A percentile compares a stretch with the other conserved stretches of the same genome.
Evolutionary conservation across 2,113 vertebrate genomes (phyloP).

Genomic region (Rhea pennata): DNA sequence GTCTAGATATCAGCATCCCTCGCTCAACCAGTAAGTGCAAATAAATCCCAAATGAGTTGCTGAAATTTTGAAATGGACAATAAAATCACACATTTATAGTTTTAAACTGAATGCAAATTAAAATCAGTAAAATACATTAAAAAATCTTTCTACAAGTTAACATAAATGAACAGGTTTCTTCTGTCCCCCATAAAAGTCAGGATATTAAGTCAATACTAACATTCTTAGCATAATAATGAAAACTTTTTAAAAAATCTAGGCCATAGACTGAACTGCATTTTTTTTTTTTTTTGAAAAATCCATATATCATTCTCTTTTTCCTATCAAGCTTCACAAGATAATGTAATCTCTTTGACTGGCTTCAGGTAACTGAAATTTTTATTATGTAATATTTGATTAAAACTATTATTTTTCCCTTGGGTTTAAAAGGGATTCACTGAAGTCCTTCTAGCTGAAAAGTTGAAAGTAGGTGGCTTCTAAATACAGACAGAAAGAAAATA

Average conservation of each 20-base stretch:
- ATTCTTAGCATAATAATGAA: neutral
- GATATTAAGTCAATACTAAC: neutral
- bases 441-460: fast-evolving
- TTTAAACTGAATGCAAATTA: neutral
- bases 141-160: neutral
- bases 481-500: fast-evolving
- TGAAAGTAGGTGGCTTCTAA: neutral
- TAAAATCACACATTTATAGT: neutral
- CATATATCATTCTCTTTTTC: neutral
- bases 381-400: neutral
- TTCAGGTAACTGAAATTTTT: fast-evolving
- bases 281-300: neutral
- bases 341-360: neutral
- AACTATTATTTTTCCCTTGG: too few species aligned
- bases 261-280: neutral
- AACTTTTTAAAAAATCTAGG: neutral
- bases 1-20: neutral
- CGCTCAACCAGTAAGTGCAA: neutral
- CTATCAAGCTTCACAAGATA: neutral
- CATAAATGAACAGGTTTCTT: neutral
- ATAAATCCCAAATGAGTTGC: neutral
- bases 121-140: neutral
- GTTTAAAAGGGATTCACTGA: neutral
- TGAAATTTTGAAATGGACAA: neutral
- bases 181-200: neutral